Conservation (phyloP, 2,113 vertebrate species). For the Percopsis transmontana region DNA sequence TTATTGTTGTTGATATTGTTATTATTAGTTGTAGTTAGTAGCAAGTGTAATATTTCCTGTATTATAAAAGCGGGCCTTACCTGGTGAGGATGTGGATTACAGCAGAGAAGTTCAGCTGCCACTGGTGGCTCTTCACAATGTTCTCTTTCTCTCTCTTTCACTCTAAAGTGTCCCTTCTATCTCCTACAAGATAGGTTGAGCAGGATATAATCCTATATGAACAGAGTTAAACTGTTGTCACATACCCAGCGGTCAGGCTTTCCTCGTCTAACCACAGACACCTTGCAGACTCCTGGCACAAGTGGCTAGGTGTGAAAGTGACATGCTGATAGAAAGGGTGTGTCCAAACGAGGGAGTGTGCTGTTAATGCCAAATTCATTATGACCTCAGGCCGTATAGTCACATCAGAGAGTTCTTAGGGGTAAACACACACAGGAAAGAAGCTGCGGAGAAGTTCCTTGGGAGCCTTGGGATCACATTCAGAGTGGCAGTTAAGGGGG, state of each 20-base stretch:
- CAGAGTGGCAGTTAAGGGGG: too few species aligned
- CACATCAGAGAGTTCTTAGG: constrained; percentile 15
- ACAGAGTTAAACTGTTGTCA: background rate
- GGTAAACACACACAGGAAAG: constrained; percentile 30
- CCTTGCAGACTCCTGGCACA: constrained; percentile 2
- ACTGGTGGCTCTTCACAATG: background rate
- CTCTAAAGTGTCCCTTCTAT: background rate
- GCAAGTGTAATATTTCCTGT: background rate
- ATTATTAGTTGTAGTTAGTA: background rate
- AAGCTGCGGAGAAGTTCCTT: constrained; percentile 18
- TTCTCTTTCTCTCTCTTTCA: background rate
- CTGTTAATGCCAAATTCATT: constrained; percentile 25
- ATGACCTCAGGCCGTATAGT: constrained; percentile 42
- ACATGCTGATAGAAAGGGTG: constrained; percentile 47
- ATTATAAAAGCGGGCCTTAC: constrained; percentile 27
- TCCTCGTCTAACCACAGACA: background rate
- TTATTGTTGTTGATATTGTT: background rate
- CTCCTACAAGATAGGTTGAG: too few species aligned
- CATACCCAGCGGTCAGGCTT: background rate
- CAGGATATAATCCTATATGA: too few species aligned
- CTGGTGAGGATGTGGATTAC: constrained; percentile 23
- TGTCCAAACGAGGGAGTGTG: constrained; percentile 40
- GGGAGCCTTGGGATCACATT: too few species aligned
- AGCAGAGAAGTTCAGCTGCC: background rate
- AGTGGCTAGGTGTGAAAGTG: constrained; percentile 14